Evolutionary conservation across 2,113 vertebrate species (phyloP).

Genomic region (Lates calcarifer): DNA sequence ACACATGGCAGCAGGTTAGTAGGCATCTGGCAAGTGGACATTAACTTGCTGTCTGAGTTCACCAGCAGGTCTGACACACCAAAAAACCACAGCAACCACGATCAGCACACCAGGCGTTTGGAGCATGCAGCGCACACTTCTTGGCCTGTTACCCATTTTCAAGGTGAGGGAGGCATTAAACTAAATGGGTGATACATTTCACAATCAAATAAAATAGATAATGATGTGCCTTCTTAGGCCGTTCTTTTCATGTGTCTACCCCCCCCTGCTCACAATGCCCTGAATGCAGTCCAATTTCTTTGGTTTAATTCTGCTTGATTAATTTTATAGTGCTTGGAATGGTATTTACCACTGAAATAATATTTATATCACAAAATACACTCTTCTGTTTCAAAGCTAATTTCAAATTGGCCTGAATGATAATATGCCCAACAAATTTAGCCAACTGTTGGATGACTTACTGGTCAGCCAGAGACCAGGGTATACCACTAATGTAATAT

Average conservation of each 20-base stretch:
- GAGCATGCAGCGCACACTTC: constrained; percentile 28
- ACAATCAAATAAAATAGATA: constrained; percentile 42
- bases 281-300: constrained; percentile 19
- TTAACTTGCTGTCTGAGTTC: constrained; percentile 50
- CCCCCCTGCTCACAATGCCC: background rate
- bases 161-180: constrained; percentile 51
- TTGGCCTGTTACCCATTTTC: constrained; percentile 53
- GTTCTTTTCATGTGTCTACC: constrained; percentile 1
- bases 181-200: constrained; percentile 42
- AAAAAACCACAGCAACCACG: constrained; percentile 44
- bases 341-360: constrained; percentile 13
- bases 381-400: background rate
- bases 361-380: constrained; percentile 1
- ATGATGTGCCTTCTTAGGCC: background rate
- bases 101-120: constrained; percentile 18
- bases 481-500: background rate
- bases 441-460: too few relatives aligned
- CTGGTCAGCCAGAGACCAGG: background rate
- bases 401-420: constrained; percentile 10
- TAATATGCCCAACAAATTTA: background rate
- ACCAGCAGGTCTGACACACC: constrained; percentile 50
- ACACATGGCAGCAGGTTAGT: constrained; percentile 59
- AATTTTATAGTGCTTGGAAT: constrained; percentile 18
- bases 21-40: constrained; percentile 57
- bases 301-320: constrained; percentile 33